These are phyloP conservation scores for Chelon labrosus DNA, from an alignment of 2,797 vertebrate genomes.

Conservation along the genomic window DNA sequence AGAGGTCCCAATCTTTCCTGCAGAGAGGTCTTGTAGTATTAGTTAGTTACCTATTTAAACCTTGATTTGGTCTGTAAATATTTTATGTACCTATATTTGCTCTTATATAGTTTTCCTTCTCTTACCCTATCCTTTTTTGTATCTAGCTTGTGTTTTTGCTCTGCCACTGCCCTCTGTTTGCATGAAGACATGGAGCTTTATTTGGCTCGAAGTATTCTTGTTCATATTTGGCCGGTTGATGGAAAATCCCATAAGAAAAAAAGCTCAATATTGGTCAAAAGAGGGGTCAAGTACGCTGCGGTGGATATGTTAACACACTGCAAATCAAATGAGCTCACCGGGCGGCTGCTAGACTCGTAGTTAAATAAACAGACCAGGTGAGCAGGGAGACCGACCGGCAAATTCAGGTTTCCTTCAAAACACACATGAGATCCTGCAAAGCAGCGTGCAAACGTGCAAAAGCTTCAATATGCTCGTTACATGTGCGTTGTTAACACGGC, in stretches of 20 bases:
- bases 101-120: too few relatives aligned
- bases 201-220: not conserved
- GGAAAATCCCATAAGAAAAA: slow-evolving; percentile 13
- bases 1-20: too few relatives aligned
- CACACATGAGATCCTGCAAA: not conserved
- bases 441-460: not conserved
- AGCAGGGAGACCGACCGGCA: not conserved
- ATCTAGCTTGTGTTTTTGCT: not conserved
- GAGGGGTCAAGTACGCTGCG: slow-evolving; percentile 3
- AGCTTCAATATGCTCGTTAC: slow-evolving; percentile 7
- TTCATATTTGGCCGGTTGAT: slow-evolving; percentile 16
- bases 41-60: too few relatives aligned
- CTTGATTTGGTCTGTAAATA: too few relatives aligned
- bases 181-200: not conserved
- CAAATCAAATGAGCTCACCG: slow-evolving; percentile 47
- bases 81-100: too few relatives aligned
- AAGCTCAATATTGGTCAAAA: not conserved
- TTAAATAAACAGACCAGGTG: not conserved
- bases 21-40: too few relatives aligned
- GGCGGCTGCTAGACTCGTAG: not conserved
- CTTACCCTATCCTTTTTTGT: too few relatives aligned
- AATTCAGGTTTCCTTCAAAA: not conserved
- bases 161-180: not conserved
- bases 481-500: slow-evolving; percentile 29
- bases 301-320: slow-evolving; percentile 62